Evolutionary conservation across 2,797 vertebrate species (phyloP).

Genomic region (Labeo calbasu): DNA sequence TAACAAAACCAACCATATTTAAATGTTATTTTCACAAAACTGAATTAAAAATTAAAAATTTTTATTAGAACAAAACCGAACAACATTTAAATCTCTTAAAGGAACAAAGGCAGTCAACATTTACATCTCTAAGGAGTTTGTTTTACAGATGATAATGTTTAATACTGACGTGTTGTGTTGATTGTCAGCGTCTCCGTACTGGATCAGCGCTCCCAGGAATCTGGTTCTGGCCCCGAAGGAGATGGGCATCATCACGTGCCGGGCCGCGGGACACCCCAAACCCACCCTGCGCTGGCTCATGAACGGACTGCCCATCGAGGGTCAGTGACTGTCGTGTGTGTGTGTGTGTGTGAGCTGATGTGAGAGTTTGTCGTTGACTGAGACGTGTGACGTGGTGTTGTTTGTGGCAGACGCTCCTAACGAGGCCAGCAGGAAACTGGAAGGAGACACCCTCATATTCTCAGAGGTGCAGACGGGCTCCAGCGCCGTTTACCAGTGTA

Average conservation of each 20-base stretch:
- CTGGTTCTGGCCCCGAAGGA: conserved; percentile 92
- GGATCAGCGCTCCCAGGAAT: conserved; percentile 90
- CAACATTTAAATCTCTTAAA: neutral
- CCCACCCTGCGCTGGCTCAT: conserved; percentile 89
- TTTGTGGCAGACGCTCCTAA: conserved; percentile 81
- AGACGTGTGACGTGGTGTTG: neutral
- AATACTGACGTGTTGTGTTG: neutral
- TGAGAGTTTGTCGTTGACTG: neutral
- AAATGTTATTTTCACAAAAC: neutral
- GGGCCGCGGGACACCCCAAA: conserved; percentile 91
- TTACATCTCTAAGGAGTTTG: neutral
- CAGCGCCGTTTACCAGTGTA: conserved; percentile 96
- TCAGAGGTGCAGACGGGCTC: conserved; percentile 87
- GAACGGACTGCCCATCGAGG: conserved; percentile 91
- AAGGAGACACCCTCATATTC: conserved; percentile 93
- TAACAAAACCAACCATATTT: neutral
- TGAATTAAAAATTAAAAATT: accelerated
- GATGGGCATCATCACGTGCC: conserved; percentile 86
- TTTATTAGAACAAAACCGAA: too few relatives aligned
- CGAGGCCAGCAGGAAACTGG: conserved; percentile 89
- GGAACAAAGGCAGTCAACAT: neutral
- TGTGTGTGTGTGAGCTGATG: conserved; percentile 73
- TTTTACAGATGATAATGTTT: neutral
- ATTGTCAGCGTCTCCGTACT: conserved; percentile 91
- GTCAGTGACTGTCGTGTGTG: conserved; percentile 72